Conservation (phyloP, 2,888 invertebrate genomes). For the Linnaemya vulpina region DNA sequence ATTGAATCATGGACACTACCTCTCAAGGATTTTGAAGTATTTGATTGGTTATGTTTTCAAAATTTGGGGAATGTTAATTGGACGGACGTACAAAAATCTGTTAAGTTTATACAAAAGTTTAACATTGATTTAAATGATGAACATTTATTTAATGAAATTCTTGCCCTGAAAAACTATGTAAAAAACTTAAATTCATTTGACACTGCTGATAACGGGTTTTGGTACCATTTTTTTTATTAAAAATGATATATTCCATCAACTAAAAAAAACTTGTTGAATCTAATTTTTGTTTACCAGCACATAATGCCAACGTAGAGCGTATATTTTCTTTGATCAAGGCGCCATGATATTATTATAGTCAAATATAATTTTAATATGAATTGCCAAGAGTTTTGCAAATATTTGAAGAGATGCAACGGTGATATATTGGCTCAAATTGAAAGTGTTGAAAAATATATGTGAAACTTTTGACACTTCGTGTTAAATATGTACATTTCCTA, state of each 20-base stretch:
- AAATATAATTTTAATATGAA: conserved; percentile 30
- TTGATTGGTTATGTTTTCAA: no score
- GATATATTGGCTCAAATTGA: conserved; percentile 40
- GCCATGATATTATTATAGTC: conserved; percentile 16
- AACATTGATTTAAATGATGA: no score
- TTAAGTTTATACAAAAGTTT: no score
- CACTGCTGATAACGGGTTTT: conserved; percentile 26
- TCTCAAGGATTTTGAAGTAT: no score
- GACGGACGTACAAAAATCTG: no score
- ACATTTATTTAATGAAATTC: no score
- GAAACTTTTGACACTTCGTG: conserved; percentile 2
- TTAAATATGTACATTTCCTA: conserved; percentile 23
- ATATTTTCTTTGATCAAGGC: conserved; percentile 29
- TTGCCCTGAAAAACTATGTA: no score
- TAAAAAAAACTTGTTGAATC: no score
- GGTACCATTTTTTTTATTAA: conserved; percentile 22
- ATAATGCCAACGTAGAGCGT: conserved; percentile 23
- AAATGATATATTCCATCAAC: conserved; percentile 8
- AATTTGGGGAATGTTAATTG: no score
- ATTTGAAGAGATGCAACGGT: conserved; percentile 16
- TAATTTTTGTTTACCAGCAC: no score
- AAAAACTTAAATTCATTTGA: conserved; percentile 19
- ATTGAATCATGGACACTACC: no score
- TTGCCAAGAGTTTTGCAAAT: conserved; percentile 18
- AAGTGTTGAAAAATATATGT: conserved; percentile 31